These are phyloP conservation scores for Oryctes rhinoceros DNA, from an alignment of 1,140 invertebrate species.

Conservation along the genomic window DNA sequence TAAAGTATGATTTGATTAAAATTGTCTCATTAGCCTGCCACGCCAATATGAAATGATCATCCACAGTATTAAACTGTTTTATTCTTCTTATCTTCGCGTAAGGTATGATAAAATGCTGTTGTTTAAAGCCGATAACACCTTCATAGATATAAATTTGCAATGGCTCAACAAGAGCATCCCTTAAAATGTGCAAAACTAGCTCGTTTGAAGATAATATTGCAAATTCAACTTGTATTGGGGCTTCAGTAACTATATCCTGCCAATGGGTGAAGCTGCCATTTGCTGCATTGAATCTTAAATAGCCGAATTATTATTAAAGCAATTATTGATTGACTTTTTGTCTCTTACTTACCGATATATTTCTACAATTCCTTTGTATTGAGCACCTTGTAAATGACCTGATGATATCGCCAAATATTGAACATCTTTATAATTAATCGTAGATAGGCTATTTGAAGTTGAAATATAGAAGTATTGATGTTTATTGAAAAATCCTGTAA, in stretches of 20 bases:
- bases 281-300: constrained; percentile 27
- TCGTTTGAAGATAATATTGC: constrained; percentile 52
- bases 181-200: constrained; percentile 53
- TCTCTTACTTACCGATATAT: constrained; percentile 46
- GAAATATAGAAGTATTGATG: constrained; percentile 48
- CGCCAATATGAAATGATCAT: not conserved
- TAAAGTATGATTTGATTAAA: not conserved
- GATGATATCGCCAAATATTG: constrained; percentile 53
- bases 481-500: constrained; percentile 46
- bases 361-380: constrained; percentile 48
- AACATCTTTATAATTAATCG: constrained; percentile 44
- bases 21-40: not conserved
- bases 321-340: not conserved
- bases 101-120: constrained; percentile 42
- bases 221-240: constrained; percentile 53
- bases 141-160: constrained; percentile 50
- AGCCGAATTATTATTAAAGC: not conserved
- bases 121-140: constrained; percentile 51
- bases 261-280: constrained; percentile 44
- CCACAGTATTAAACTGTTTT: not conserved
- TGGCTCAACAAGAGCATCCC: constrained; percentile 50
- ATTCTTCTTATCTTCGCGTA: not conserved
- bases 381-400: constrained; percentile 49
- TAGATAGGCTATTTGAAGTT: constrained; percentile 47
- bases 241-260: constrained; percentile 49